These are phyloP conservation scores for Amphiduros pacificus DNA, from an alignment of 2,888 invertebrate species.

Conservation along the genomic window DNA sequence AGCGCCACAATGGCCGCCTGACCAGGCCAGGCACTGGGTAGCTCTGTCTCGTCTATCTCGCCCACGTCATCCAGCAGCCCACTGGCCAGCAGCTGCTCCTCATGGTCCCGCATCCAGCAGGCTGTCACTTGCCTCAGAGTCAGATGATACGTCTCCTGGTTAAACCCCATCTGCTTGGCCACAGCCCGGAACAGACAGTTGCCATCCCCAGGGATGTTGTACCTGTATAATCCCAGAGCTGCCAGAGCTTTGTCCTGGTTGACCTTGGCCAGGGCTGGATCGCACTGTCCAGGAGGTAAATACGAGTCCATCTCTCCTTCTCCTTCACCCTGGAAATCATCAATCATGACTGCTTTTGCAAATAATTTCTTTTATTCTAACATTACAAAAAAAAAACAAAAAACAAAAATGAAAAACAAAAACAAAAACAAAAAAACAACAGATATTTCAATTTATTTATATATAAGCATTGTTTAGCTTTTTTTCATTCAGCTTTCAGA, in stretches of 20 bases:
- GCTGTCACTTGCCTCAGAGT: conserved; percentile 12
- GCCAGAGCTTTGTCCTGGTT: conserved; percentile 21
- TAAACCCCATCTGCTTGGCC: conserved; percentile 16
- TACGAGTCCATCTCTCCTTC: too few relatives aligned
- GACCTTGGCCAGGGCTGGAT: conserved; percentile 5
- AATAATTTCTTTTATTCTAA: too few relatives aligned
- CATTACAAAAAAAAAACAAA: too few relatives aligned
- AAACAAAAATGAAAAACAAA: too few relatives aligned
- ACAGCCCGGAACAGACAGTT: conserved; percentile 28
- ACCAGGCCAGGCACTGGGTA: conserved; percentile 18
- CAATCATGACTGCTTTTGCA: too few relatives aligned
- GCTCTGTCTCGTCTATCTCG: conserved; percentile 19
- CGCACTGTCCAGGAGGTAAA: too few relatives aligned
- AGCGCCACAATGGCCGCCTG: conserved; percentile 27
- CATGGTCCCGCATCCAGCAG: conserved; percentile 22
- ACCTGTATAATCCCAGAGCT: conserved; percentile 21
- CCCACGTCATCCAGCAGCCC: conserved; percentile 17
- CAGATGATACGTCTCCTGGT: conserved; percentile 23
- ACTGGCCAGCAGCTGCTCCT: conserved; percentile 17
- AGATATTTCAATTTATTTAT: too few relatives aligned
- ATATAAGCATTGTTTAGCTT: too few relatives aligned
- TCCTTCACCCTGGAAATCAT: too few relatives aligned
- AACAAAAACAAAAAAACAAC: too few relatives aligned
- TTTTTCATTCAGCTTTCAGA: too few relatives aligned
- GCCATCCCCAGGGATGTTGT: conserved; percentile 25